A percentile compares a stretch with the other conserved stretches of the same genome.
These are phyloP conservation scores for Phyllotis vaccarum DNA, from an alignment of 2,797 vertebrate genomes.

Conservation along the genomic window DNA sequence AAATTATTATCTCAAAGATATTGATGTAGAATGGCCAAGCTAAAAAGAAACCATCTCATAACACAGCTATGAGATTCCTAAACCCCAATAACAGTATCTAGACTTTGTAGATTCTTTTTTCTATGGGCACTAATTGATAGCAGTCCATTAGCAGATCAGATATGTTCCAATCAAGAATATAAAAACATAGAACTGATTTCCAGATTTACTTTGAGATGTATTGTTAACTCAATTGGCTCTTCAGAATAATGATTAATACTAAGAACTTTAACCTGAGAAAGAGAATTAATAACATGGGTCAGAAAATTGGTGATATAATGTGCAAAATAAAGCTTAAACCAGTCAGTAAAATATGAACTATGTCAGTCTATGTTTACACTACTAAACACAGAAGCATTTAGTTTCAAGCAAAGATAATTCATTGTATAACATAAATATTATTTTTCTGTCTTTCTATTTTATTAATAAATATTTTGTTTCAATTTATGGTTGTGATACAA, in stretches of 20 bases:
- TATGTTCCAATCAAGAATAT: background rate
- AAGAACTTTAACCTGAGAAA: background rate
- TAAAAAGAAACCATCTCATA: background rate
- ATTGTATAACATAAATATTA: background rate
- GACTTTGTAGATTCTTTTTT: background rate
- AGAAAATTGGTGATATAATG: background rate
- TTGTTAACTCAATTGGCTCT: background rate
- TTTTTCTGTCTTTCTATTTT: slow-evolving; percentile 23
- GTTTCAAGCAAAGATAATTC: background rate
- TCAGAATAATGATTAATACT: background rate
- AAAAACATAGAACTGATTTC: background rate
- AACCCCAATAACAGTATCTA: background rate
- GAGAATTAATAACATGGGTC: background rate
- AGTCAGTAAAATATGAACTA: slow-evolving; percentile 43
- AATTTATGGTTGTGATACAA: background rate
- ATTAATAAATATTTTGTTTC: slow-evolving; percentile 42
- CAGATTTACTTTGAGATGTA: slow-evolving; percentile 6
- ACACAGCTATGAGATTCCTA: background rate
- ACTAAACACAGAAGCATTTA: background rate
- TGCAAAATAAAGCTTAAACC: background rate
- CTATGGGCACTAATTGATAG: background rate
- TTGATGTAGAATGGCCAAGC: background rate
- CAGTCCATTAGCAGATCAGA: background rate
- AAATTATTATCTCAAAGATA: background rate
- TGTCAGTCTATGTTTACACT: background rate